Base-by-base conservation (phyloP, 2,888 invertebrate genomes). In the Heteromurus nitidus region DNA sequence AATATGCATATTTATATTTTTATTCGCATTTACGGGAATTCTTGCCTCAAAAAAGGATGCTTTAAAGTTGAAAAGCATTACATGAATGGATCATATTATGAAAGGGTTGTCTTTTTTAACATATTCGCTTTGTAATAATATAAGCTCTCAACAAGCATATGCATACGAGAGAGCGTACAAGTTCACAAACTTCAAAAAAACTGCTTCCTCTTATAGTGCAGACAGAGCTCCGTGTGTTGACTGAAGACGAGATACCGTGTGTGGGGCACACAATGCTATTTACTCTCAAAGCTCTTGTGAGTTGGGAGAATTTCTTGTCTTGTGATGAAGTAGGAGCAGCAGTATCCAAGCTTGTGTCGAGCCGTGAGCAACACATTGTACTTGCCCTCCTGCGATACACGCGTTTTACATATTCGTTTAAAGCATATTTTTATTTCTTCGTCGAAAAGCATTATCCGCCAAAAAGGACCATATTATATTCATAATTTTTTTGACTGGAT, bases 341-440 rank as follows among this genome's bases (percentile, higher is more conserved):
- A 77, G 77, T 77, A 77, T 44, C 70, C 62, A 62, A 64, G 77
- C 70, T 77, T 77, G 77, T 30, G 77, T 70, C 77, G 77, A 77
- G 77, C 69, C 60, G 77, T 77, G 77, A 77, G 77, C 77, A 70
- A 64, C 77, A 60, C 77, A 36, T 60, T 70, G 22, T 13, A 60
- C 44, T 47, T 70, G 77, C 50, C 62, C 70, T 70, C 62, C 77
- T 69, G 68, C 47, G 50, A n/a, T 28, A 28, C 26, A 58, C 7
- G 16, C 28, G 20, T 24, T n/a, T n/a, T 28, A n/a, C n/a, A n/a
- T n/a, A n/a, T n/a, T 22, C 28, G 13, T 58, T 22, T 24, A 7
- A 26, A 55, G 28, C 28, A 13, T 20, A 22, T 55, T 13, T 13
- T 22, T 55, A 53, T n/a, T 53, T 58, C 26, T n/a, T n/a, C n/a